phyloP scores from a whole-genome alignment of 2,888 invertebrate species.

The Aspidiotus destructor region DNA sequence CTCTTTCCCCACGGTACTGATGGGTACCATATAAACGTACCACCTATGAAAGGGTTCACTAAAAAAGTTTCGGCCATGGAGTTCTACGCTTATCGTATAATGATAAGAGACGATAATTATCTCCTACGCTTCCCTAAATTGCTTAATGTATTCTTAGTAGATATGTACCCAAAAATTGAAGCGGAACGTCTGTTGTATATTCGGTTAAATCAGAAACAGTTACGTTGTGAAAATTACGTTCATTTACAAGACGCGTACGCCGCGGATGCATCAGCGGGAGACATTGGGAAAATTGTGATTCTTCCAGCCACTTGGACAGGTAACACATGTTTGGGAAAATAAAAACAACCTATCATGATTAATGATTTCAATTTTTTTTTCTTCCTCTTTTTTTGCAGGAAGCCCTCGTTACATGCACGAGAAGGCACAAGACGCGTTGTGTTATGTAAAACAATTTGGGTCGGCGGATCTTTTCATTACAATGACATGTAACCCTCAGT shows the following conservation, averaged over 20 bases:
- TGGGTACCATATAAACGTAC: no score
- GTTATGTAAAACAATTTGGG: slow-evolving; percentile 41
- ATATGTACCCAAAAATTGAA: no score
- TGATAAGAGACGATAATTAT: slow-evolving; percentile 37
- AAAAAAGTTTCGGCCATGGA: slow-evolving; percentile 37
- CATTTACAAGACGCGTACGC: slow-evolving; percentile 39
- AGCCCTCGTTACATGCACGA: slow-evolving; percentile 42
- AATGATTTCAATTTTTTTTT: no score
- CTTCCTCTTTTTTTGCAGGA: no score
- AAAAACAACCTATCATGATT: no score
- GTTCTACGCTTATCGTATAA: slow-evolving; percentile 38
- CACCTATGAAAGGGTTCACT: no score
- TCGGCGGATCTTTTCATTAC: slow-evolving; percentile 42
- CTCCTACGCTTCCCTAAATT: slow-evolving; percentile 38
- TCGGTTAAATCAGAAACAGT: slow-evolving; percentile 39
- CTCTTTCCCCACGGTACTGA: no score
- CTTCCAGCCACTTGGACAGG: no score
- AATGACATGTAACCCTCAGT: slow-evolving; percentile 41
- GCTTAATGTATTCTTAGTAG: slow-evolving; percentile 41
- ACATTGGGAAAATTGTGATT: no score
- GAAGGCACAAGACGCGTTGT: slow-evolving; percentile 41
- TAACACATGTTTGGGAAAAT: no score
- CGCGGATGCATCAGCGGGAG: slow-evolving; percentile 37
- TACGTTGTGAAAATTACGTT: slow-evolving; percentile 38
- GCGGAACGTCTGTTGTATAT: slow-evolving; percentile 39